Conservation (phyloP, 2,888 invertebrate genomes). For the Entomobrya multifasciata region DNA sequence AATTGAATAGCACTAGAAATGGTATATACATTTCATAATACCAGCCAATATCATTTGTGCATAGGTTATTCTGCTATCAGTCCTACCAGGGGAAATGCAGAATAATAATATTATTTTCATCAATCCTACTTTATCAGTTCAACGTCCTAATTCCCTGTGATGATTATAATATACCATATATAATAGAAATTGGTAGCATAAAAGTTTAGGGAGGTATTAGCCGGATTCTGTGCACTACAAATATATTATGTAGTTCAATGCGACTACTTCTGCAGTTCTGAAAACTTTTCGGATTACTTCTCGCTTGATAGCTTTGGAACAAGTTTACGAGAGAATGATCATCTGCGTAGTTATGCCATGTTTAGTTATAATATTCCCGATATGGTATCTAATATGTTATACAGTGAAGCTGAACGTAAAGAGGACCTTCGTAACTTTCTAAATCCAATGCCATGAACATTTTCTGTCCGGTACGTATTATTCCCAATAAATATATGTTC, state of each 20-base stretch:
- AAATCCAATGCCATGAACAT: background rate
- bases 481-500: background rate
- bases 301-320: conserved; percentile 37
- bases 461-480: background rate
- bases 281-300: no score
- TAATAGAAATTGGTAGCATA: background rate
- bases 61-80: no score
- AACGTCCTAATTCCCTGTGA: conserved; percentile 2
- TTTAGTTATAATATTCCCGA: no score
- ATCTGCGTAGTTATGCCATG: no score
- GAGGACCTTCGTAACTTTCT: background rate
- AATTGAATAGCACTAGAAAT: background rate
- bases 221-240: background rate
- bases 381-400: no score
- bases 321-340: conserved; percentile 35
- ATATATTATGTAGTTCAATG: conserved; percentile 5
- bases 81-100: background rate
- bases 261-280: conserved; percentile 23
- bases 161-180: conserved; percentile 15
- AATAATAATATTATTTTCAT: background rate
- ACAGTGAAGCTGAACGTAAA: background rate
- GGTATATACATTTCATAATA: background rate
- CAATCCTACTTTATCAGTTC: conserved; percentile 11
- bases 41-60: background rate
- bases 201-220: conserved; percentile 20